A percentile compares a stretch with the other conserved stretches of the same genome.
Conservation (phyloP, 2,113 vertebrate species). For the Calyptommatus sinebrachiatus region DNA sequence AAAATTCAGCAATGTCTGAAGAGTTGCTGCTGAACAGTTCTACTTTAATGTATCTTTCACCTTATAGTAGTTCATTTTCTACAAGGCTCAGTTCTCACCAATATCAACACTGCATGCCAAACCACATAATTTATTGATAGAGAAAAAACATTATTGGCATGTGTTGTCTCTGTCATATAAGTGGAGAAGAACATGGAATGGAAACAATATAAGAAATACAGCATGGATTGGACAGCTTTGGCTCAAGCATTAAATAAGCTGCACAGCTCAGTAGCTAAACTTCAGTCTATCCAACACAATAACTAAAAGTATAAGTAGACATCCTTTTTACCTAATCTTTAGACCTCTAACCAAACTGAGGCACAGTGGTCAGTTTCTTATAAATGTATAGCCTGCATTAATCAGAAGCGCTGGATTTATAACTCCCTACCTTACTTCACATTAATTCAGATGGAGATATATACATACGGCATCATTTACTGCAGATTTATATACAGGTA, state of each 20-base stretch:
- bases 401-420: background rate
- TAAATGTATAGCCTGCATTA: background rate
- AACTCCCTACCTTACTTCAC: background rate
- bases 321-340: background rate
- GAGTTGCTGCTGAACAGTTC: background rate
- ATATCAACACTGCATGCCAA: background rate
- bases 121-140: background rate
- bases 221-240: background rate
- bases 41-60: too few relatives aligned
- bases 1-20: too few relatives aligned
- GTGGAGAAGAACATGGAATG: background rate
- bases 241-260: background rate
- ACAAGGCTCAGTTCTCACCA: background rate
- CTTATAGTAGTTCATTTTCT: background rate
- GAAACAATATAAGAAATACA: background rate
- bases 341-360: too few relatives aligned
- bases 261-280: too few relatives aligned
- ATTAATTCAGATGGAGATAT: background rate
- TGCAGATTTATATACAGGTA: background rate
- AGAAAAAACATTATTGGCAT: background rate
- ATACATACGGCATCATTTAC: background rate
- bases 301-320: background rate
- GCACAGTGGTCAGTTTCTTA: background rate
- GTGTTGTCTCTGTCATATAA: background rate
- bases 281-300: background rate